Evolutionary conservation across 2,888 invertebrate genomes (phyloP).

Genomic region (Nebria brevicollis): DNA sequence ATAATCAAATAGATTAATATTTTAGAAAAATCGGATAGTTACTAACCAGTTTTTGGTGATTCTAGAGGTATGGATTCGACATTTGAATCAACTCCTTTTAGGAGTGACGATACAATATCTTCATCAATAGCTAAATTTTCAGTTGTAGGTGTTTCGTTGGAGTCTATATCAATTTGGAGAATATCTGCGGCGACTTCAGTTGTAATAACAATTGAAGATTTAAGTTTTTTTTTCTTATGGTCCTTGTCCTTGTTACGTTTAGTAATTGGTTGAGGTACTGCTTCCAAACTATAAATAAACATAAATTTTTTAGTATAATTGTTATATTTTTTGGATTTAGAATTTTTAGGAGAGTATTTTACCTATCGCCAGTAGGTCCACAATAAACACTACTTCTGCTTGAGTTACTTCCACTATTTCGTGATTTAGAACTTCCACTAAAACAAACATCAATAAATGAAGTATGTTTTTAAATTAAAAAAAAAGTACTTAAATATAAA

Average conservation of each 20-base stretch:
- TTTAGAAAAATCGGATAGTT: conserved; percentile 24
- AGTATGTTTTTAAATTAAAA: not conserved
- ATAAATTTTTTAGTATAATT: not conserved
- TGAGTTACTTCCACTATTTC: conserved; percentile 80
- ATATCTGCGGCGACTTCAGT: not conserved
- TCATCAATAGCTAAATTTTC: not conserved
- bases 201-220: conserved; percentile 52
- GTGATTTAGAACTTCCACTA: conserved; percentile 81
- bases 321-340: not conserved
- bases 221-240: conserved; percentile 70
- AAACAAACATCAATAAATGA: conserved; percentile 48
- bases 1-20: not conserved
- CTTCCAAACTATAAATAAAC: conserved; percentile 59
- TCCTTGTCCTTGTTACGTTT: conserved; percentile 71
- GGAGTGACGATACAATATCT: not conserved
- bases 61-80: not conserved
- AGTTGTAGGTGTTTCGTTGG: not conserved
- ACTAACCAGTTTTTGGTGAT: conserved; percentile 39
- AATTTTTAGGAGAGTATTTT: conserved; percentile 33
- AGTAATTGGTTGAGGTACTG: conserved; percentile 63
- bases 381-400: conserved; percentile 85
- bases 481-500: conserved; percentile 4
- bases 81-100: conserved; percentile 1
- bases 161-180: not conserved
- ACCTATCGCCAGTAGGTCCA: conserved; percentile 65